Base-by-base conservation (phyloP, 2,113 vertebrate species). In the Pelecanus crispus region DNA sequence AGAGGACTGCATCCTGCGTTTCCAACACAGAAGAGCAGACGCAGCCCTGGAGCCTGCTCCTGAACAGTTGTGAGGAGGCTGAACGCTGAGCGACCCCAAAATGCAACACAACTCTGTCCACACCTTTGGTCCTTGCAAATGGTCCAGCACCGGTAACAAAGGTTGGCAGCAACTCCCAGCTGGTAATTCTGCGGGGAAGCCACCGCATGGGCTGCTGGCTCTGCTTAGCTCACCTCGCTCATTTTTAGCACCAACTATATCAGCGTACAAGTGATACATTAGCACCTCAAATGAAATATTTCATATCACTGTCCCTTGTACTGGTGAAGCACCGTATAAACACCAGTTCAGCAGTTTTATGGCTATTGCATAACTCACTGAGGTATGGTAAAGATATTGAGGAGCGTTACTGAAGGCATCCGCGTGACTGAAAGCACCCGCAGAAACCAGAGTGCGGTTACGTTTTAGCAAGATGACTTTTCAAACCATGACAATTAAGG, bases 321-420 rank as follows among this genome's bases (percentile, higher is more conserved):
- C 97, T 95, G 97, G 96, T 95, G 96, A 97, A 98, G 98, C 98
- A 99, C 98, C 96, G 49, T 90, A 94, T 78, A 95, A 95, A 94
- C 93, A 86, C 96, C 61, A 91, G 92, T 90, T 87, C 95, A 96
- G 96, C 73, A 97, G 84, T 90, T 97, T 97, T 95, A 98, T 98
- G 98, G 98, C 98, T 98, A 98, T 95, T 90, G 98, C 96, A 97
- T 94, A 98, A 97, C 95, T 97, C 95, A 97, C 93, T 98, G 99
- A 99, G 99, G 99, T 99, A 99, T 98, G 98, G 95, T 95, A 96
- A 93, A 94, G 87, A 88, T 67, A 92, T 21, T 19, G 67, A 92
- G 92, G 96, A 88, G 95, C 28, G 53, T 82, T 68, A 93, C 77
- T 52, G 93, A 95, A 86, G 92, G 71, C 86, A 93, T 63, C 90